These are phyloP conservation scores for Xestoiulus laeticollis DNA, from an alignment of 2,888 invertebrate species.

Conservation along the genomic window DNA sequence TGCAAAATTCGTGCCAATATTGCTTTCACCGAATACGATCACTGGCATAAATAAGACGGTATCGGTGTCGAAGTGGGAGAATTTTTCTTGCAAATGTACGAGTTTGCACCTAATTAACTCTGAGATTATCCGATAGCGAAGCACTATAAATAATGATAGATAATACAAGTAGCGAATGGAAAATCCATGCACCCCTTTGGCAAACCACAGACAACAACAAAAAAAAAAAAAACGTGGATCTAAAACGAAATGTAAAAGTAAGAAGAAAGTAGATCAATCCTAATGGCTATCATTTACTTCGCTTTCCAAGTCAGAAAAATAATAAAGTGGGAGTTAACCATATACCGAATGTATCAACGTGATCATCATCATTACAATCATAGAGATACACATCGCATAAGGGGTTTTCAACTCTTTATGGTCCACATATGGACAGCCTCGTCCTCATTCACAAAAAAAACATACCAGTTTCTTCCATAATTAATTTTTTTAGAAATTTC, in stretches of 20 bases:
- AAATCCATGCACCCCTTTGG: neutral
- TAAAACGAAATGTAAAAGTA: neutral
- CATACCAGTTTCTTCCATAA: neutral
- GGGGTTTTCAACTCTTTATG: neutral
- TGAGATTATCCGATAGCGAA: neutral
- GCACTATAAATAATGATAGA: neutral
- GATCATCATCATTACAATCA: neutral
- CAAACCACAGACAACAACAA: neutral
- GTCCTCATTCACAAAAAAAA: neutral
- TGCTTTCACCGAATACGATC: neutral
- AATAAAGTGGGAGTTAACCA: neutral
- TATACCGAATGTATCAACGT: neutral
- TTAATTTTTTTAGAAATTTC: neutral
- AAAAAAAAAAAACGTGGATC: neutral
- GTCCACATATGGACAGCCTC: constrained; percentile 6
- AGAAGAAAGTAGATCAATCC: neutral
- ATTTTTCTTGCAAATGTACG: neutral
- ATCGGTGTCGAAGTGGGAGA: neutral
- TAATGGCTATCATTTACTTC: neutral
- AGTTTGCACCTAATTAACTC: neutral
- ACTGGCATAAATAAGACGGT: neutral
- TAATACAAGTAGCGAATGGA: neutral
- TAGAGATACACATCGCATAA: neutral
- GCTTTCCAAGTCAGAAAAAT: neutral
- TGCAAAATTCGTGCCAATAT: neutral